A percentile compares a stretch with the other conserved stretches of the same genome.
These are phyloP conservation scores for Thereva unica DNA, from an alignment of 2,888 invertebrate genomes.

Conservation along the genomic window DNA sequence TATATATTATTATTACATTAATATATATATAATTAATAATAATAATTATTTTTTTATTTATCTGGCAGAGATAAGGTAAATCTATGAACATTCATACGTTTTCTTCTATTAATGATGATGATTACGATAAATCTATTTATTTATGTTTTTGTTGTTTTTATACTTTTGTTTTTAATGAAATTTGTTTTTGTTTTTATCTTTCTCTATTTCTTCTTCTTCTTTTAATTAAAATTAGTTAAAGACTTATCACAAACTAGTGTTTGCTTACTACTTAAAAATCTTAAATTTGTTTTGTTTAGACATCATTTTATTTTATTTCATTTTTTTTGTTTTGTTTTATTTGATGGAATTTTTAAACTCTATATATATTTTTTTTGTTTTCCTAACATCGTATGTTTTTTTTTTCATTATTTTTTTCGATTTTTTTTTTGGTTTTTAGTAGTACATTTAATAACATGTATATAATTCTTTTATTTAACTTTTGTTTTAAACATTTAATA, in stretches of 20 bases:
- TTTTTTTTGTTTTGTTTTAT: too few species aligned
- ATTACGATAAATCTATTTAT: neutral
- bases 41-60: slow-evolving; percentile 10
- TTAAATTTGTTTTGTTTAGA: too few species aligned
- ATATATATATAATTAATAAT: slow-evolving; percentile 11
- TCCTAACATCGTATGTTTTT: neutral
- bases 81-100: slow-evolving; percentile 1
- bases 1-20: neutral
- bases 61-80: slow-evolving; percentile 16
- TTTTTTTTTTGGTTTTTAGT: slow-evolving; percentile 3
- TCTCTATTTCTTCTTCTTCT: neutral
- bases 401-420: slow-evolving; percentile 2
- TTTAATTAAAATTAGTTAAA: slow-evolving; percentile 14
- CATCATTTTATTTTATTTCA: too few species aligned
- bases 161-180: slow-evolving; percentile 3
- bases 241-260: neutral
- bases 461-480: slow-evolving; percentile 16
- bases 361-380: too few species aligned
- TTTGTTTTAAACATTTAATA: slow-evolving; percentile 26
- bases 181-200: slow-evolving; percentile 1
- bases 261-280: too few species aligned
- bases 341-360: too few species aligned
- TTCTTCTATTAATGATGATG: neutral
- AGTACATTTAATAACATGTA: slow-evolving; percentile 32
- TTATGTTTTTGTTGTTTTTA: neutral